Base-by-base conservation (phyloP, 1,140 invertebrate species). In the Episyrphus balteatus region DNA sequence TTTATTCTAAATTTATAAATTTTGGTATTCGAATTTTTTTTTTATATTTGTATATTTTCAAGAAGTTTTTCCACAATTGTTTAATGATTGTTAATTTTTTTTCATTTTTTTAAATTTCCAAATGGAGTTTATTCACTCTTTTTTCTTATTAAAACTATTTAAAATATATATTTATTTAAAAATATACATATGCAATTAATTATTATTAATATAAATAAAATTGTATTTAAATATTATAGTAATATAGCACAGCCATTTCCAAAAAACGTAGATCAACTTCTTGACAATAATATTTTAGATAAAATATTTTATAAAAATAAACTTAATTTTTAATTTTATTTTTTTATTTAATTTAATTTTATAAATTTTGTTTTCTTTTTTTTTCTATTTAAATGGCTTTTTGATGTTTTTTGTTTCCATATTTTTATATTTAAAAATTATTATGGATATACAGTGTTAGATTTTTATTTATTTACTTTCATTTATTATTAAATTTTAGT, bases 241-340 rank as follows among this genome's bases (percentile, higher is more conserved):
- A 54, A 47, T 50, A 54, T 53, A 75, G 71, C 71, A 80, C 77
- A 83, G 81, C 77, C 80, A 83, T 83, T 78, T 82, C 80, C 80
- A 83, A 83, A 75, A 84, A 85, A 86, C 82, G 83, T 84, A 84
- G 83, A 84, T 86, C 84, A 87, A 86, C 83, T 86, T 86, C 83
- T 86, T 84, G 82, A 85, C 79, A 83, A 81, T 81, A 75, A 74
- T 47, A 26, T 26, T 44, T 48, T 34, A 39, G 46, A 46, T 41
- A 47, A 41, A 37, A 41, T 41, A 18, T 41, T 41, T 19, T 15
- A 41, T 41, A 15, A 41, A 18, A 15, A n/a, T n/a, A n/a, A n/a
- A n/a, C n/a, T n/a, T n/a, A n/a, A n/a, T n/a, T n/a, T n/a, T 15
- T 13, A 41, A 17, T 15, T 21, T 41, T 41, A 12, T 41, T 13